phyloP scores from a whole-genome alignment of 1,140 invertebrate species.

The Lordiphosa mommai region DNA sequence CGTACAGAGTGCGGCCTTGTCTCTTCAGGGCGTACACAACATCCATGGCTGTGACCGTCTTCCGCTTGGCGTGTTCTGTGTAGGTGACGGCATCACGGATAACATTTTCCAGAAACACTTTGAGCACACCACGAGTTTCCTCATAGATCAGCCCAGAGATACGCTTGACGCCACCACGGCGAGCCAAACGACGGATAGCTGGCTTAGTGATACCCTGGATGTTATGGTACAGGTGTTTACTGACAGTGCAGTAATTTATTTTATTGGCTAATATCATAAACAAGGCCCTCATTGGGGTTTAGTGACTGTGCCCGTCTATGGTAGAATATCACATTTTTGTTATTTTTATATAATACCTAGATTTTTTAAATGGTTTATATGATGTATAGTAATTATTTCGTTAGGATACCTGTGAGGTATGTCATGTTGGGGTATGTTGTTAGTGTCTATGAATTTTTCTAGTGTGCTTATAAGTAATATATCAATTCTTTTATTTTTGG shows the following conservation, averaged over 20 bases:
- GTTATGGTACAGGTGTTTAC: too few species aligned
- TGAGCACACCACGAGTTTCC: conserved; percentile 86
- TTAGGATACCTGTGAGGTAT: background rate
- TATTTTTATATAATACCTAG: background rate
- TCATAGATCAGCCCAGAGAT: conserved; percentile 89
- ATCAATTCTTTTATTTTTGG: conserved; percentile 4
- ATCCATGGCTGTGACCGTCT: conserved; percentile 93
- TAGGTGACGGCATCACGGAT: conserved; percentile 91
- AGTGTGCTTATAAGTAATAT: background rate
- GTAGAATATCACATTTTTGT: conserved; percentile 7
- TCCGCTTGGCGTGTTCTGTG: conserved; percentile 90
- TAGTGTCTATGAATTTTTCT: background rate
- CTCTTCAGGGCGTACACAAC: conserved; percentile 92
- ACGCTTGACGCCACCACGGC: conserved; percentile 88
- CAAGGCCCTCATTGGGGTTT: background rate
- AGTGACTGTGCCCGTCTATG: too few species aligned
- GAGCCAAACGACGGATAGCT: conserved; percentile 82
- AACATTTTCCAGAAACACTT: conserved; percentile 90
- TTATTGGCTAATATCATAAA: background rate
- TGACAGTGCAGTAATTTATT: too few species aligned
- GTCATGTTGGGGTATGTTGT: background rate
- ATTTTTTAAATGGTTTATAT: background rate
- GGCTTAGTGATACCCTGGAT: conserved; percentile 85
- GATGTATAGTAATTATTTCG: background rate
- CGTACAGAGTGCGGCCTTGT: conserved; percentile 87